Evolutionary conservation across 2,113 vertebrate genomes (phyloP).

Genomic region (Apodemus speciosus): DNA sequence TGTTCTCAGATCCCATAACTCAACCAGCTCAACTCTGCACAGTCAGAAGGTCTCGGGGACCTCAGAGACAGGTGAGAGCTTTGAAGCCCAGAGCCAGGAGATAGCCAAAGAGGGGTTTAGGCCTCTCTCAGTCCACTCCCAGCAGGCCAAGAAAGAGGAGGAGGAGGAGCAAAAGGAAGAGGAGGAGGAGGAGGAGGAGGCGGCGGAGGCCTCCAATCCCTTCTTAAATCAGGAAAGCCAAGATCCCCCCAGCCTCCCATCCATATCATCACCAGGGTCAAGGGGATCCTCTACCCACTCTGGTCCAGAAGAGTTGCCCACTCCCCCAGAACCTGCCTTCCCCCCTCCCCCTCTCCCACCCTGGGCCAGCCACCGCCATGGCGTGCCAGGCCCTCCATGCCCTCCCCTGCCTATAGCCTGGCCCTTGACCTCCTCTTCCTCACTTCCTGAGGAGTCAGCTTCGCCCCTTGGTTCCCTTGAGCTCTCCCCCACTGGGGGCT

Average conservation of each 20-base stretch:
- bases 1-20: neutral
- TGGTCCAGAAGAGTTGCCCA: conserved; percentile 56
- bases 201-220: conserved; percentile 48
- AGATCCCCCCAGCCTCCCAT: conserved; percentile 64
- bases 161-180: neutral
- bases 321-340: conserved; percentile 77
- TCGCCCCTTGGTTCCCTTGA: conserved; percentile 78
- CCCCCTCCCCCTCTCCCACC: conserved; percentile 71
- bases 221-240: conserved; percentile 61
- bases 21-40: conserved; percentile 45
- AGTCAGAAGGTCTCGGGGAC: conserved; percentile 41
- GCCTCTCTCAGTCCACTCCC: neutral
- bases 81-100: conserved; percentile 7
- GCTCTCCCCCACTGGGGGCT: conserved; percentile 80
- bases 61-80: conserved; percentile 35
- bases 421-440: conserved; percentile 85
- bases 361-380: conserved; percentile 54
- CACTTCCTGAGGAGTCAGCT: conserved; percentile 79
- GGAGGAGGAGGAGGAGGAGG: conserved; percentile 49
- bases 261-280: conserved; percentile 75
- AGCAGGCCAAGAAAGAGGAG: conserved; percentile 15
- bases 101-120: neutral
- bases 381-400: conserved; percentile 62
- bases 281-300: conserved; percentile 69
- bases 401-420: conserved; percentile 80